phyloP scores from a whole-genome alignment of 2,888 invertebrate species.

The Pomacea canaliculata region DNA sequence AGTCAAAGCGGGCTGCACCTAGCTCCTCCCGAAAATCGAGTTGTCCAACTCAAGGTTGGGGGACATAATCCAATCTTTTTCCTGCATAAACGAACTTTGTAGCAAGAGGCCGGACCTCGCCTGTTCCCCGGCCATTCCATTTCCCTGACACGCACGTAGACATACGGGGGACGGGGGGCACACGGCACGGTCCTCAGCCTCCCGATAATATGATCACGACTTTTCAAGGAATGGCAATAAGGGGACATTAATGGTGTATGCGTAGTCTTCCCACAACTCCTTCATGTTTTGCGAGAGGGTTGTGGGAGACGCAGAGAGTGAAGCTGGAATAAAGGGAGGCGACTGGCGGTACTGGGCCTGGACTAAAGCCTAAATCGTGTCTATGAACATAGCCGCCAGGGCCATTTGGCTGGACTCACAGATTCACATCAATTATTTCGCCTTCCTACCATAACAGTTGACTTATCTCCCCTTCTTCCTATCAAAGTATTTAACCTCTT shows the following conservation, averaged over 20 bases:
- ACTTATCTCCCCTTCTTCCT: too few relatives aligned
- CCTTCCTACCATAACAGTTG: too few relatives aligned
- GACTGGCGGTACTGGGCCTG: background rate
- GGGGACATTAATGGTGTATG: slow-evolving; percentile 9
- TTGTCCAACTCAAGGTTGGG: background rate
- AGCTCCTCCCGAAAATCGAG: slow-evolving; percentile 3
- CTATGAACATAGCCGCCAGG: too few relatives aligned
- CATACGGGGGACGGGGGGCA: background rate
- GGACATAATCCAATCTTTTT: slow-evolving; percentile 8
- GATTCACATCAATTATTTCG: too few relatives aligned
- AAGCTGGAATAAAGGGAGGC: background rate
- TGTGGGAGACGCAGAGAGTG: background rate
- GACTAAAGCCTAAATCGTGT: too few relatives aligned
- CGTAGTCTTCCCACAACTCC: background rate
- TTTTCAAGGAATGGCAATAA: background rate
- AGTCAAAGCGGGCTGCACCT: background rate
- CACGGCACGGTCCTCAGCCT: background rate
- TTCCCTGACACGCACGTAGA: background rate
- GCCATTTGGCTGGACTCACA: too few relatives aligned
- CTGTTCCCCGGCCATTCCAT: background rate
- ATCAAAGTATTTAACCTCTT: too few relatives aligned
- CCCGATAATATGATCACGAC: slow-evolving; percentile 5
- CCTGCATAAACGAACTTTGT: slow-evolving; percentile 9
- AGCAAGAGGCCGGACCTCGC: background rate
- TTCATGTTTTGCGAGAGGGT: background rate